phyloP scores from a whole-genome alignment of 2,888 invertebrate species.

The Rotaria magnacalcarata region DNA sequence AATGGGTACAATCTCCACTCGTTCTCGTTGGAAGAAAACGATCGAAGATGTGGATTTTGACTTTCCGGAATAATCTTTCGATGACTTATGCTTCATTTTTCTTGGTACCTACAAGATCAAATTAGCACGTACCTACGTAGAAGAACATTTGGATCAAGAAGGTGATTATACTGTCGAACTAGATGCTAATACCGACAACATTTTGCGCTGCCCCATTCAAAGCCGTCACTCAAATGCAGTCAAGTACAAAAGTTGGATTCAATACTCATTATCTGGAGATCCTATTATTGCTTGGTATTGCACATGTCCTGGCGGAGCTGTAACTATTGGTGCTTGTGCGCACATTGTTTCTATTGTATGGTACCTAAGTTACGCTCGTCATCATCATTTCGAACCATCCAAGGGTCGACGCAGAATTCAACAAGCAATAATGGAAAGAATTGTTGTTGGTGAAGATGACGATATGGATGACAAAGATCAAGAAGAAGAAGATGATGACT shows the following conservation, averaged over 20 bases:
- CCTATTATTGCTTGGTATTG: neutral
- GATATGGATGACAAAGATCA: no score
- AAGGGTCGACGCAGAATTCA: neutral
- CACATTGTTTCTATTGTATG: neutral
- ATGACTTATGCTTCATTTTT: neutral
- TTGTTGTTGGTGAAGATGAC: no score
- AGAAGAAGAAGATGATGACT: no score
- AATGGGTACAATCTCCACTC: neutral
- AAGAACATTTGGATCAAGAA: neutral
- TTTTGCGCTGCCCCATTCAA: neutral
- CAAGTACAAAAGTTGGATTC: neutral
- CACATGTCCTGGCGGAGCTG: neutral
- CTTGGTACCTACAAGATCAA: neutral
- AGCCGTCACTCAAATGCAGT: neutral
- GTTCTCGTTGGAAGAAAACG: neutral
- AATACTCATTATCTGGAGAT: neutral
- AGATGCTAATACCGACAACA: neutral
- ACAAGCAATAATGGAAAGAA: neutral
- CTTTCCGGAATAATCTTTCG: neutral
- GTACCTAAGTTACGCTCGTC: neutral
- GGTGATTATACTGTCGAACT: neutral
- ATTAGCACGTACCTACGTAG: neutral
- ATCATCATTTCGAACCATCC: neutral
- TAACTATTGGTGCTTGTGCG: neutral
- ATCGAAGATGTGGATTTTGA: neutral